Base-by-base conservation (phyloP, 2,888 invertebrate species). In the Trissolcus brochymenae region DNA sequence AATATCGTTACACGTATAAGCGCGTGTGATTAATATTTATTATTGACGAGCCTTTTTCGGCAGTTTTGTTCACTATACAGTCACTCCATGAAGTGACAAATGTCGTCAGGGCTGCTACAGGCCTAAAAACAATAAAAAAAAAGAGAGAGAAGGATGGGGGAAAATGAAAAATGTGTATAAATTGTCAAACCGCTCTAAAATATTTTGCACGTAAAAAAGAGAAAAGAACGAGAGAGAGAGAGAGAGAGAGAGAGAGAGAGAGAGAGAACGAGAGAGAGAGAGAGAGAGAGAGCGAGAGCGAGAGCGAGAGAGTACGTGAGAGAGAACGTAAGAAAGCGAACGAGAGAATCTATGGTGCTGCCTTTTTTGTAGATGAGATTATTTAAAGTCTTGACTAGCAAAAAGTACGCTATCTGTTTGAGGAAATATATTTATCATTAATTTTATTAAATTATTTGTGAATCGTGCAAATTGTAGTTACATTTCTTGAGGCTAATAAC, bases 1-100 rank as follows among this genome's bases (percentile, higher is more conserved):
- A 80, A 82, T 82, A 82, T 83, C 82, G 81, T 83, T 83, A 83
- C 80, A 83, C 81, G 79, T 81, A 35, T 35, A 79, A 82, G 81
- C 80, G 80, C 79, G 76, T 76, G 77, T 78, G 73, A 78, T 70
- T 73, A 77, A 73, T 65, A 55, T 16, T 46, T 16, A 78, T 70
- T 73, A 68, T 50, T 72, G 55, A 72, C 57, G 67, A 71, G 76
- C 76, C 77, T 70, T 72, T 77, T 64, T 77, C 59, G 77, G 72
- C 72, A 72, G 40, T 77, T 78, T 70, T 59, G 73, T 73, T 72
- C 68, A 61, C 73, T 70, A 77, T 35, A 35, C 35, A 72, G 67
- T 72, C 76, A 72, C 71, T 66, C 51, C 56, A 67, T 62, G 72
- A 50, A 72, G 65, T 65, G 62, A 74, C 67, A 51, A 74, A 74